Evolutionary conservation across 2,113 vertebrate genomes (phyloP).

Genomic region (Amblyornis subalaris): DNA sequence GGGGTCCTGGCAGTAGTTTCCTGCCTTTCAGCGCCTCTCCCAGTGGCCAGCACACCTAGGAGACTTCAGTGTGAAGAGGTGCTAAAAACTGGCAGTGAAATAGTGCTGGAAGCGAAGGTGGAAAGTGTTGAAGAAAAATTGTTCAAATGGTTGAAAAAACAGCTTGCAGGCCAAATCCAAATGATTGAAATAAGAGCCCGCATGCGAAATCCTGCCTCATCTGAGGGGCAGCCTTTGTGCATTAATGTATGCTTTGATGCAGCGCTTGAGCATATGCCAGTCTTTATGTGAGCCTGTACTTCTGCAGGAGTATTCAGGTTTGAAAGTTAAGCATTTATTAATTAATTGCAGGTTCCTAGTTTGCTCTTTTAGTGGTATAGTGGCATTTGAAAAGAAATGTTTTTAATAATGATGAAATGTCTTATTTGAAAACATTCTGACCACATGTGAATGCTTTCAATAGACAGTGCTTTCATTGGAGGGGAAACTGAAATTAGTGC

Average conservation of each 20-base stretch:
- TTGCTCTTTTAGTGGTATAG: not conserved
- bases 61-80: not conserved
- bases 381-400: not conserved
- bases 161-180: not conserved
- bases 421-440: not conserved
- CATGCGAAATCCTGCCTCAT: not conserved
- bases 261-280: not conserved
- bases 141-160: not conserved
- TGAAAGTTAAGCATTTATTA: not conserved
- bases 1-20: no score
- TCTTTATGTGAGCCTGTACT: not conserved
- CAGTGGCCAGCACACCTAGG: accelerated
- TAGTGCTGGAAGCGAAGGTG: not conserved
- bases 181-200: not conserved
- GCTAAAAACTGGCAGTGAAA: not conserved
- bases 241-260: not conserved
- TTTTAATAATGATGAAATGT: not conserved
- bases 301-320: not conserved
- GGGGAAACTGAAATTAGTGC: not conserved
- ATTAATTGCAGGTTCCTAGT: not conserved
- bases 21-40: not conserved
- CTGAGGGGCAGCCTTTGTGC: not conserved
- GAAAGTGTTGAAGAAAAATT: not conserved
- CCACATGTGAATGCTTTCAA: not conserved
- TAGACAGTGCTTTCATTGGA: not conserved